Evolutionary conservation across 1,140 invertebrate genomes (phyloP), one percentile per base, ranked within the genome.

Genomic region (Lucilia sericata): DNA sequence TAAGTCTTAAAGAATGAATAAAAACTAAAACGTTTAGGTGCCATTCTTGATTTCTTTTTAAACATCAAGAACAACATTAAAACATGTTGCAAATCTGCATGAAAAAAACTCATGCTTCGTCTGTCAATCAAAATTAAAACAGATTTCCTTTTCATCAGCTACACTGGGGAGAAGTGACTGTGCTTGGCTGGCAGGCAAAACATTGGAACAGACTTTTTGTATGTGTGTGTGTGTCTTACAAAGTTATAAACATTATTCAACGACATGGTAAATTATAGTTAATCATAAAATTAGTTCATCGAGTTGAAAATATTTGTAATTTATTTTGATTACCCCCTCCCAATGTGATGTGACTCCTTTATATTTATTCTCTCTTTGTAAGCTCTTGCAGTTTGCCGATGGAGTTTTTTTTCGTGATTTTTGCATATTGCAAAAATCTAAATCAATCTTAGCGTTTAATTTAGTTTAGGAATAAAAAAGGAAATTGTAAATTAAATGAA

Each of bases 61-160:
- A 42, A 42, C 42, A 42, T 42, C 42, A 7, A 42, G 51, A 55
- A 55, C 51, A 55, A 55, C 51, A 55, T 30, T 30, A 55, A 55
- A 55, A 17, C 17, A 55, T 55, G 51, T 42, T 2, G 55, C 55
- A 70, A 21, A 21, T 70, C 2, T 25, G 19, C n/a, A 70, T 70
- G 21, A 25, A 70, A 19, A 55, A 12, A 55, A n/a, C 0, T 55
- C 51, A 13, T 76, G 74, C 17, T 9, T 76, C 34, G 30, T 80
- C 8, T 80, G 76, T 80, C 76, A 80, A 80, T 80, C 76, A 80
- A 80, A 80, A 80, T 80, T 80, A 80, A 80, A 47, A 80, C 42
- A 19, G 76, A 80, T 80, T 80, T 80, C 76, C 76, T 80, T 47
- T 49, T 47, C 42, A 78, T 47, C 34, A 47, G 13, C 75, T 19